Evolutionary conservation across 1,140 invertebrate genomes (phyloP).

Genomic region (Laupala kohalensis): DNA sequence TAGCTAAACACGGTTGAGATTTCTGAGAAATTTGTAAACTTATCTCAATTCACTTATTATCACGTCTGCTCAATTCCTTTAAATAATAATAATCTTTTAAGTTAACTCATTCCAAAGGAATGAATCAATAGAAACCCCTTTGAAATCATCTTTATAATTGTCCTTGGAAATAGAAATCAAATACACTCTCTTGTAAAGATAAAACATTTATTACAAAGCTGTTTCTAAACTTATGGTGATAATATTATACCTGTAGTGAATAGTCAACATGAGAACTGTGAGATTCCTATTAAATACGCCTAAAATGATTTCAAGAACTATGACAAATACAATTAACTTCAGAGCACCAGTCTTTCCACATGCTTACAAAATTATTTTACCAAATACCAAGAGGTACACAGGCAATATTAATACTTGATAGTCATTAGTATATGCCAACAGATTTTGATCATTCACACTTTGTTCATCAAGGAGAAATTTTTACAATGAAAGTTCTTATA

Average conservation of each 20-base stretch:
- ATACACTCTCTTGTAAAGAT: neutral
- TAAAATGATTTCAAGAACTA: neutral
- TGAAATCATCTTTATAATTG: too few species aligned
- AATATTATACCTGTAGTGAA: neutral
- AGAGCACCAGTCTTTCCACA: neutral
- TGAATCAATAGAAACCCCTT: too few species aligned
- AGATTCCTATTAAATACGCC: neutral
- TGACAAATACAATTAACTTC: neutral
- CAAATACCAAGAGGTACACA: neutral
- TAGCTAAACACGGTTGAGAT: too few species aligned
- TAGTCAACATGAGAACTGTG: neutral
- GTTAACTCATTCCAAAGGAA: too few species aligned
- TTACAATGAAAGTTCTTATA: slow-evolving; percentile 7
- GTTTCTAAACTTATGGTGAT: neutral
- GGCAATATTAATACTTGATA: too few species aligned
- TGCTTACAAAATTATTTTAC: neutral
- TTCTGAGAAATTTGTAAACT: too few species aligned
- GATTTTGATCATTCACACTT: too few species aligned
- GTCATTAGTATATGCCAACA: too few species aligned
- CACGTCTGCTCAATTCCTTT: too few species aligned
- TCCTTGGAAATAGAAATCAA: neutral
- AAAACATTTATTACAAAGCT: neutral
- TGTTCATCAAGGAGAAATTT: neutral
- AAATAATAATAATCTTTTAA: too few species aligned
- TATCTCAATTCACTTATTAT: too few species aligned